Evolutionary conservation across 2,888 invertebrate species (phyloP).

Genomic region (Lathronympha strigana): DNA sequence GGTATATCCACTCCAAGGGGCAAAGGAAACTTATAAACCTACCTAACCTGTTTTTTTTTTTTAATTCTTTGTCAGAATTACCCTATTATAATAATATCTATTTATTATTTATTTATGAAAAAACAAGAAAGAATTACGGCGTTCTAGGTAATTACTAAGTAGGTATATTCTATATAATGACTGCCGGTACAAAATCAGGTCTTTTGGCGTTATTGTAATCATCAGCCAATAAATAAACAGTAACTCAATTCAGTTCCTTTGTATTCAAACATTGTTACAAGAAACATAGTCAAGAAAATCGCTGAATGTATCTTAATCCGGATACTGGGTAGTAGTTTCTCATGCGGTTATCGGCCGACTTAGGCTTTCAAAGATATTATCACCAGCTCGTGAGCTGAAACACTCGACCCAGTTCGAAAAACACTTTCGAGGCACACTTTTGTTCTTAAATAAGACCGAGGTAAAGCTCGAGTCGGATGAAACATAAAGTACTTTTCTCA

Average conservation of each 20-base stretch:
- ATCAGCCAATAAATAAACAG: too few relatives aligned
- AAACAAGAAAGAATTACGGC: too few relatives aligned
- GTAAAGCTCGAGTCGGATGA: conserved; percentile 35
- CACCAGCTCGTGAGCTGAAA: conserved; percentile 36
- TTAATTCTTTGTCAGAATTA: too few relatives aligned
- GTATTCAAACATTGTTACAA: not conserved
- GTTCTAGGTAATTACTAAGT: too few relatives aligned
- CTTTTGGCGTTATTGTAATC: too few relatives aligned
- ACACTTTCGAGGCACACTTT: conserved; percentile 40
- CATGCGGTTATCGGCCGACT: conserved; percentile 22
- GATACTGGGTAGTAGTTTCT: conserved; percentile 20
- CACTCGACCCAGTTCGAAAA: conserved; percentile 42
- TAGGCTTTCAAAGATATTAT: conserved; percentile 40
- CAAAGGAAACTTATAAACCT: too few relatives aligned
- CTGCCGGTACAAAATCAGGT: too few relatives aligned
- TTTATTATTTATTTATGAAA: too few relatives aligned
- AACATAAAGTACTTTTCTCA: conserved; percentile 33
- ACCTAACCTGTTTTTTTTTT: too few relatives aligned
- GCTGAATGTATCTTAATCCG: conserved; percentile 3
- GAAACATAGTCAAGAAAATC: not conserved
- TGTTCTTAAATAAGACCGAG: conserved; percentile 40
- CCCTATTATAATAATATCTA: too few relatives aligned
- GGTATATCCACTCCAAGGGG: too few relatives aligned
- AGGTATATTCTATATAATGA: too few relatives aligned
- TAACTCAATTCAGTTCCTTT: not conserved